Evolutionary conservation across 2,113 vertebrate genomes (phyloP).

Genomic region (Myanophis thanlyinensis): DNA sequence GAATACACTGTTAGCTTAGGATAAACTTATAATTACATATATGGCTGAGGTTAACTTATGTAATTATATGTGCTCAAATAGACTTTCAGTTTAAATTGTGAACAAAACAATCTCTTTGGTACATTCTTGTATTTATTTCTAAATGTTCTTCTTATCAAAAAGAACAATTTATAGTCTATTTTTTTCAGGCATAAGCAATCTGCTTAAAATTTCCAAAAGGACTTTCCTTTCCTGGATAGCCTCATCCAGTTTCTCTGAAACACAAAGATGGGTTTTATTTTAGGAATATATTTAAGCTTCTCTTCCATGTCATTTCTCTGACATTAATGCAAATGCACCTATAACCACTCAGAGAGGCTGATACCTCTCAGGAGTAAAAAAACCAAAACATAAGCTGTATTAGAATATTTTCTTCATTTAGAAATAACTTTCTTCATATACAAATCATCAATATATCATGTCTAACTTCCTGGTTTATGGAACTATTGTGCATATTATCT

Average conservation of each 20-base stretch:
- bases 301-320: background rate
- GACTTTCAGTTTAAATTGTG: slow-evolving; percentile 38
- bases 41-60: slow-evolving; percentile 36
- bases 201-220: background rate
- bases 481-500: background rate
- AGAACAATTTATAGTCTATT: background rate
- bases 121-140: rapidly evolving
- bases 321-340: background rate
- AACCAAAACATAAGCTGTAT: background rate
- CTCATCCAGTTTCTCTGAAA: background rate
- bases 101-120: slow-evolving; percentile 36
- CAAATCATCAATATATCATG: background rate
- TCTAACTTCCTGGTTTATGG: background rate
- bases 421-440: background rate
- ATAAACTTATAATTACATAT: slow-evolving; percentile 44
- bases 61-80: slow-evolving; percentile 45
- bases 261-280: background rate
- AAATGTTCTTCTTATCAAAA: rapidly evolving
- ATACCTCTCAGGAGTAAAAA: background rate
- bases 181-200: background rate
- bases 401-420: background rate
- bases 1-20: slow-evolving; percentile 34
- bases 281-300: background rate
- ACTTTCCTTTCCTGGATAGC: background rate
- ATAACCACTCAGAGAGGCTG: background rate